Evolutionary conservation across 1,140 invertebrate genomes (phyloP).

Genomic region (Bombus difficillimus): DNA sequence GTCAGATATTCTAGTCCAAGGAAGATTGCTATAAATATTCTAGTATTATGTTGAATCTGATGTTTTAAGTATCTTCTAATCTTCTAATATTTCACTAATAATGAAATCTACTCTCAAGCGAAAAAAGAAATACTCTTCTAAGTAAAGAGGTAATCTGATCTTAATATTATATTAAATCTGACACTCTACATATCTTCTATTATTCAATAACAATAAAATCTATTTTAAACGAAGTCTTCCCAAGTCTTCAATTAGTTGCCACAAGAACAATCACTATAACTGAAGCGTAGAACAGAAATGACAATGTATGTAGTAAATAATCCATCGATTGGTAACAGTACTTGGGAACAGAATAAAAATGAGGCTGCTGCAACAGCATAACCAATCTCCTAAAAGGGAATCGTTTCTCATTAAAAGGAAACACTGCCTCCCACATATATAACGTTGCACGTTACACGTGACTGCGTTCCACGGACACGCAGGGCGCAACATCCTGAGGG

Average conservation of each 20-base stretch:
- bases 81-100: neutral
- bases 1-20: neutral
- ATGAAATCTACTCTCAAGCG: no score
- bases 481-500: slow-evolving; percentile 23
- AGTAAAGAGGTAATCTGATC: no score
- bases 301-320: neutral
- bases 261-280: neutral
- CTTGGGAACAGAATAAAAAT: neutral
- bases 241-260: neutral
- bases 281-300: neutral
- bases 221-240: neutral
- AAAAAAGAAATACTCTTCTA: no score
- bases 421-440: slow-evolving; percentile 8
- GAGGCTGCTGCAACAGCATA: neutral
- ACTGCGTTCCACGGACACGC: slow-evolving; percentile 25
- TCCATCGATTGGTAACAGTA: neutral
- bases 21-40: neutral
- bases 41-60: neutral
- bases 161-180: neutral
- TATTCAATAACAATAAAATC: neutral
- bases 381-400: slow-evolving; percentile 28
- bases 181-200: neutral
- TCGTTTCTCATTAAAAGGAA: neutral
- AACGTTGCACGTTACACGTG: slow-evolving; percentile 17
- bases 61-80: neutral